These are phyloP conservation scores for Stenopsyche tienmushanensis DNA, from an alignment of 1,140 invertebrate species.

Conservation along the genomic window DNA sequence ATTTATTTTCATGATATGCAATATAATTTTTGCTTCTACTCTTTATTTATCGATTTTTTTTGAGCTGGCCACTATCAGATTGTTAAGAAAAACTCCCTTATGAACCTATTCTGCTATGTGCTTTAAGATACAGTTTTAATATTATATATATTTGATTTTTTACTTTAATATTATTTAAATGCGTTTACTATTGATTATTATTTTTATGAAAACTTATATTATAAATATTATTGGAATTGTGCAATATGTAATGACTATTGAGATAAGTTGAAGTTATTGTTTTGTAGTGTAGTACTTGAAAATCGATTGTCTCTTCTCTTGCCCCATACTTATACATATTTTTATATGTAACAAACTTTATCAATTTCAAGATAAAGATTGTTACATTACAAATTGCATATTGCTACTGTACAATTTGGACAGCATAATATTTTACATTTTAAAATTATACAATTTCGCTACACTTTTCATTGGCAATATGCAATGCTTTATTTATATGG, in stretches of 20 bases:
- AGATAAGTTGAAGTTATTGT: slow-evolving; percentile 7
- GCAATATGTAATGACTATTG: slow-evolving; percentile 26
- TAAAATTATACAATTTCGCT: too few relatives aligned
- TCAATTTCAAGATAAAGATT: too few relatives aligned
- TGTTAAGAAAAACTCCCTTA: slow-evolving; percentile 18
- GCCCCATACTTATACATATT: slow-evolving; percentile 3
- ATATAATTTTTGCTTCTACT: slow-evolving; percentile 40
- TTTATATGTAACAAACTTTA: background rate
- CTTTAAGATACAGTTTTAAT: slow-evolving; percentile 33
- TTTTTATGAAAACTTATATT: slow-evolving; percentile 11
- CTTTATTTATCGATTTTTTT: slow-evolving; percentile 37
- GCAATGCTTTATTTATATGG: too few relatives aligned
- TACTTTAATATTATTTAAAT: slow-evolving; percentile 36
- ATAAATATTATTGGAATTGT: slow-evolving; percentile 25
- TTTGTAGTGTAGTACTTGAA: slow-evolving; percentile 39
- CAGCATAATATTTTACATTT: too few relatives aligned
- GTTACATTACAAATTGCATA: too few relatives aligned
- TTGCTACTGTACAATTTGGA: too few relatives aligned
- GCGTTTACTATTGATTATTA: slow-evolving; percentile 18
- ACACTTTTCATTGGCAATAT: too few relatives aligned
- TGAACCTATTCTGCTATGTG: slow-evolving; percentile 42
- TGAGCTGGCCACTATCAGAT: slow-evolving; percentile 39
- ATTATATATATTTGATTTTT: slow-evolving; percentile 28
- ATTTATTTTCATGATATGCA: slow-evolving; percentile 20
- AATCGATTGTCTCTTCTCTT: slow-evolving; percentile 38